Evolutionary conservation across 2,888 invertebrate genomes (phyloP), one percentile per base, ranked within the genome.

Genomic region (Arenicola marina): DNA sequence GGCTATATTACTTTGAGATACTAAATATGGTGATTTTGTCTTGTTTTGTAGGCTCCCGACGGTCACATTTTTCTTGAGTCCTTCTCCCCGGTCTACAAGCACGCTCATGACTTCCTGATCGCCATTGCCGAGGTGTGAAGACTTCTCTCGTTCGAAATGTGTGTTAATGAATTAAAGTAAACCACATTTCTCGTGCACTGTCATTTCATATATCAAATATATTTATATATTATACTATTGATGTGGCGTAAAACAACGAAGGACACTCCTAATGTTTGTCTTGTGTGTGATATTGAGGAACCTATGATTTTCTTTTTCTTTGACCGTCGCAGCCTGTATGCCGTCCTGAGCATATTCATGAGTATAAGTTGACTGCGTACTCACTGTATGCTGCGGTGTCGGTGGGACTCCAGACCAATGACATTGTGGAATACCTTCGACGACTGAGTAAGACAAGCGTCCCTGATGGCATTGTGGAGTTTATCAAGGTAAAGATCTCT

Each of bases 321-420:
- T n/a, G n/a, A n/a, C n/a, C n/a, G 1, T 78, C 79, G 34, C 77
- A 86, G 86, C 99, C 99, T n/a, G 95, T 99, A 0, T 97, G 97
- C 84, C 89, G 99, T 43, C 99, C 99, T 0, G 95, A 97, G 85
- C 92, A 93, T 79, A 91, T 99, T 69, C 99, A 99, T 76, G 98
- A 99, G 81, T 87, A 87, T 74, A 95, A 95, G 82, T 84, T 99
- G 70, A 99, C 99, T 4, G 94, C 99, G 0, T 99, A 99, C 86
- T 99, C 99, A 59, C 87, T 99, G 65, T 99, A 99, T 82, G 99
- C 99, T 0, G 99, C 99, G 4, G 99, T 99, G 0, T 98, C 98
- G 63, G 99, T 99, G 32, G 99, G 99, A 0, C 86, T 99, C 45
- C 96, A 99, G 85, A 99, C 99, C 0, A 89, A 90, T 69, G 98